Evolutionary conservation across 2,888 invertebrate genomes (phyloP), one percentile per base, ranked within the genome.

Genomic region (Nezara viridula): DNA sequence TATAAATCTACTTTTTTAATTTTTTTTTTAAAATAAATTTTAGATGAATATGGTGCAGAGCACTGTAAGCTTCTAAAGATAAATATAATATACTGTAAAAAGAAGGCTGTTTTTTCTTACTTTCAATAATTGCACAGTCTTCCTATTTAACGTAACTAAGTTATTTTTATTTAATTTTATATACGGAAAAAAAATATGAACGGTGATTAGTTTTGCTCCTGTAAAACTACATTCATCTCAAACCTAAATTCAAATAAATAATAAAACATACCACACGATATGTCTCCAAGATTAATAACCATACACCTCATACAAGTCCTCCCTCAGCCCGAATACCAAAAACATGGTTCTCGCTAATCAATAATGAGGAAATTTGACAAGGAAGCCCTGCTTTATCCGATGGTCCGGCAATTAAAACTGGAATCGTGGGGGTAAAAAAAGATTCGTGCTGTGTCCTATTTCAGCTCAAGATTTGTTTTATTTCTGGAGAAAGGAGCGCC

Each of bases 401-500:
- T 81, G 44, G 12, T 81, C 44, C 81, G 40, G 44, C n/a, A 44
- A 47, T 81, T 81, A 81, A 81, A 50, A 86, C 7, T 32, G 32
- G 14, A 52, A 52, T 37, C 44, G 9, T 16, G 21, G 24, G 2
- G n/a, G 4, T 40, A 40, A 40, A 55, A 52, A 86, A 86, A n/a
- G 6, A 40, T 2, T 40, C 60, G 9, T 44, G 81, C 7, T 86
- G 50, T 60, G 86, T 24, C 86, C 86, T 40, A 86, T 47, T 85
- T 85, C 85, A 85, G 85, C n/a, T 50, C n/a, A 24, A 37, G 2
- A 50, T 86, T 86, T 55, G 86, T 86, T 55, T 86, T 60, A 55
- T 55, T 86, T 52, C 40, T 55, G 86, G 86, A 86, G 52, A 86
- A 86, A 86, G 55, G 55, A 86, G 52, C 37, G 37, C 27, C 12